Evolutionary conservation across 2,888 invertebrate species (phyloP), one percentile per base, ranked within the genome.

Genomic region (Bombylius discolor): DNA sequence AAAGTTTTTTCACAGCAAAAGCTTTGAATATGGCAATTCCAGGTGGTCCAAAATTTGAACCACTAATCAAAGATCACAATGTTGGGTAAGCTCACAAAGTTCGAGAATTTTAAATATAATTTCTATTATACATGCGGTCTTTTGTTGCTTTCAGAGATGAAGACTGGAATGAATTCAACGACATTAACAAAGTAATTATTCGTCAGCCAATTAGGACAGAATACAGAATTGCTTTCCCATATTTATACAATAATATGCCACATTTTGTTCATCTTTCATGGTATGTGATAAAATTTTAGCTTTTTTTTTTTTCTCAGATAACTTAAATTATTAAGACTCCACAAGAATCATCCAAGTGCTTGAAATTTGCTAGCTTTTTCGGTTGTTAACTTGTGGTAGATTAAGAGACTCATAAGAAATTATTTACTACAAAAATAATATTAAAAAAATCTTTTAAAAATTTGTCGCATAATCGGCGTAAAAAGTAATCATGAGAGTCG

Each of bases 111-210:
- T 36, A 13, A 49, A 42, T 36, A n/a, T 23, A 1, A 23, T 23
- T 23, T 23, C 23, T 23, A 23, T 23, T 23, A 23, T 57, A 23
- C 23, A 23, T 23, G 23, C 23, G 23, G 23, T 23, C 23, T 45
- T 57, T 62, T 59, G 56, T 59, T 57, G 58, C 72, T 76, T 23
- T 31, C 65, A 88, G 93, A 3, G 99, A 99, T 77, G 99, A 99
- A 77, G 99, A 99, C 73, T 99, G 99, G 99, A 99, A 99, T 76
- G 99, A 99, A 76, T 99, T 99, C 69, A 99, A 99, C 77, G 99
- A 99, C 69, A 99, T 99, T 64, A 99, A 99, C 74, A 99, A 99
- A 77, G 98, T 99, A 66, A 99, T 99, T 61, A 99, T 99, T 64
- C 81, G 99, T 9, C 98, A 99, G 69, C 98, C 98, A 5, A 92